Base-by-base conservation (phyloP, 1,140 invertebrate species). In the Ridgeia piscesae region DNA sequence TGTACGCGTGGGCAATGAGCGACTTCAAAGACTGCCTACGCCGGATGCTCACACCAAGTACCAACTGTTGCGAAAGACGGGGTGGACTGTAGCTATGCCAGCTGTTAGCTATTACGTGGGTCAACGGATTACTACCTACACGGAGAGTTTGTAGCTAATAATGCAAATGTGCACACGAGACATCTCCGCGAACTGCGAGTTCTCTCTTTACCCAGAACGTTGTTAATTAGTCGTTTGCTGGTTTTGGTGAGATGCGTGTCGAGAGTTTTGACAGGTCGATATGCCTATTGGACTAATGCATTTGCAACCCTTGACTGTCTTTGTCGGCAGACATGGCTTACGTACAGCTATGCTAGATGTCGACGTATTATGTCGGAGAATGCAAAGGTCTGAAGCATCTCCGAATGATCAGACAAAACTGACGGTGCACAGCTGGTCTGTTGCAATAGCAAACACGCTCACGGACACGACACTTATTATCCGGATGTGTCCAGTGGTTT, bases 1-100 rank as follows among this genome's bases (percentile, higher is more conserved):
- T 98, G 1, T 99, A 99, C 95, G 98, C 98, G 17, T 99, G 98
- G 94, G 98, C 98, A 94, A 96, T 98, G 91, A 98, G 97, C 95
- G 98, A 98, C 94, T 98, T 98, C 94, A 96, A 98, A 31, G 97
- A 97, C 0, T 89, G 88, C 42, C 58, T 93, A 9, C 35, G 42
- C 1, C 91, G 91, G 91, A 33, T 93, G 58, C 35, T 91, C 33
- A 58, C 58, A 2, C 58, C 58, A 4, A 77, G 31, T n/a, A 4
- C 35, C 17, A 90, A 33, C 58, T 77, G 58, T 21, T 77, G 58
- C 17, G 8, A 21, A 14, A 9, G 58, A 21, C 27, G 11, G 17
- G 27, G 17, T 17, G 58, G 58, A 4, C 58, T 31, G 58, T 77
- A 77, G 58, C 58, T 21, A 77, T 21, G 58, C 27, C 58, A 21